Percentiles rank a stretch among this genome's conserved stretches.
These are phyloP conservation scores for Acholoe squamosa DNA, from an alignment of 2,888 invertebrate species.

Conservation along the genomic window DNA sequence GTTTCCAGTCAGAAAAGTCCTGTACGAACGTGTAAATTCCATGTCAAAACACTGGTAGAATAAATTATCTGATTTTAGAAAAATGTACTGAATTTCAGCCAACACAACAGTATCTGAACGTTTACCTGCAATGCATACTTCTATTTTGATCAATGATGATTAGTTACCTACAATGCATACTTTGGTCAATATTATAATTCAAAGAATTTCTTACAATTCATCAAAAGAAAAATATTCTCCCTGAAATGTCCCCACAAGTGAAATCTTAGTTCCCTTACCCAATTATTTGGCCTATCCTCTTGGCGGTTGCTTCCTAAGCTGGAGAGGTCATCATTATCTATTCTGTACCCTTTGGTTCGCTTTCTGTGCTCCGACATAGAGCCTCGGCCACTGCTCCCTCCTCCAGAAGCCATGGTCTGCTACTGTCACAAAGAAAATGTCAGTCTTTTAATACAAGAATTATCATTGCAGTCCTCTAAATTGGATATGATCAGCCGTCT, in stretches of 20 bases:
- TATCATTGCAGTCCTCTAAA: no score
- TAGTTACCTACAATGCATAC: no score
- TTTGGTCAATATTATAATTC: no score
- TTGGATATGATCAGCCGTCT: no score
- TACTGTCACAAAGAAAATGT: neutral
- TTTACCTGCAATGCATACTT: neutral
- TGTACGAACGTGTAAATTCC: constrained; percentile 63
- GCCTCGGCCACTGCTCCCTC: constrained; percentile 43
- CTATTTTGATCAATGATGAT: no score
- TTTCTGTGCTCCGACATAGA: constrained; percentile 56
- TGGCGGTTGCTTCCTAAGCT: constrained; percentile 78
- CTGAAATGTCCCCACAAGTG: no score
- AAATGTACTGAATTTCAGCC: no score
- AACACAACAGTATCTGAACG: neutral
- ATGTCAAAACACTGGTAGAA: neutral
- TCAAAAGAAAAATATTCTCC: no score
- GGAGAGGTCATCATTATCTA: constrained; percentile 54
- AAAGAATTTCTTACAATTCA: no score
- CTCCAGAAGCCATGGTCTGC: constrained; percentile 46
- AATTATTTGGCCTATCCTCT: constrained; percentile 80
- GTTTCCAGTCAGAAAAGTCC: constrained; percentile 80
- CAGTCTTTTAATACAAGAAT: neutral
- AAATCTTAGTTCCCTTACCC: constrained; percentile 71
- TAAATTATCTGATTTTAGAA: neutral
- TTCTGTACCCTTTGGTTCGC: neutral